These are phyloP conservation scores for Mastomys coucha DNA, from an alignment of 2,113 vertebrate species.

Conservation along the genomic window DNA sequence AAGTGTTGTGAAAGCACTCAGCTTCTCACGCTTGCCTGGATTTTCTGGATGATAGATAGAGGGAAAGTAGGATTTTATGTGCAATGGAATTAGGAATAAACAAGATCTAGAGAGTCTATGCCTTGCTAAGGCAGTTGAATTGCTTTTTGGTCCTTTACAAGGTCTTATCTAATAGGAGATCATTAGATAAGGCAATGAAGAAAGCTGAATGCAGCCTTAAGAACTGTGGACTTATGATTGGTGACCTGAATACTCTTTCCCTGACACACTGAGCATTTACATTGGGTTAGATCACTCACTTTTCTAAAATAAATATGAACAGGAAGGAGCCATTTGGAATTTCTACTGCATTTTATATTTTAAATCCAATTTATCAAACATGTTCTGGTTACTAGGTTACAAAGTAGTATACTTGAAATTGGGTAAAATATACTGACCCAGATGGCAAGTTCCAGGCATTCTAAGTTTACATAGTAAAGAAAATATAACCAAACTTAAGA, in stretches of 20 bases:
- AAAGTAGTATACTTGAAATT: neutral
- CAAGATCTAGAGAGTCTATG: neutral
- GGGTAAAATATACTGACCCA: no score
- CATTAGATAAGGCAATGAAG: neutral
- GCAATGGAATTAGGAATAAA: neutral
- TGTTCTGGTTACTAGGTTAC: neutral
- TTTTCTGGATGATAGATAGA: neutral
- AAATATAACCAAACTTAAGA: no score
- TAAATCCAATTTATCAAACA: neutral
- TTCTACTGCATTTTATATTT: neutral
- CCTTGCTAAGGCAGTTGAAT: neutral
- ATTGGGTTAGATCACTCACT: neutral
- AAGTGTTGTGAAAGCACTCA: conserved; percentile 6
- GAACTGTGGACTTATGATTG: neutral
- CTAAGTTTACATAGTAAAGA: neutral
- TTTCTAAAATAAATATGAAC: conserved; percentile 16
- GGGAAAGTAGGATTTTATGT: neutral
- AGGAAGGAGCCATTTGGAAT: neutral
- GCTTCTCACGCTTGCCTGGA: neutral
- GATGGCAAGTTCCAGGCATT: neutral
- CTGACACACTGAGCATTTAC: neutral
- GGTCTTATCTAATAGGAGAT: neutral
- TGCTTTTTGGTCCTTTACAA: neutral
- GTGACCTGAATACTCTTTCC: neutral
- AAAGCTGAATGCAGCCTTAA: neutral